Base-by-base conservation (phyloP, 2,113 vertebrate species). In the Lasiurus cinereus region DNA sequence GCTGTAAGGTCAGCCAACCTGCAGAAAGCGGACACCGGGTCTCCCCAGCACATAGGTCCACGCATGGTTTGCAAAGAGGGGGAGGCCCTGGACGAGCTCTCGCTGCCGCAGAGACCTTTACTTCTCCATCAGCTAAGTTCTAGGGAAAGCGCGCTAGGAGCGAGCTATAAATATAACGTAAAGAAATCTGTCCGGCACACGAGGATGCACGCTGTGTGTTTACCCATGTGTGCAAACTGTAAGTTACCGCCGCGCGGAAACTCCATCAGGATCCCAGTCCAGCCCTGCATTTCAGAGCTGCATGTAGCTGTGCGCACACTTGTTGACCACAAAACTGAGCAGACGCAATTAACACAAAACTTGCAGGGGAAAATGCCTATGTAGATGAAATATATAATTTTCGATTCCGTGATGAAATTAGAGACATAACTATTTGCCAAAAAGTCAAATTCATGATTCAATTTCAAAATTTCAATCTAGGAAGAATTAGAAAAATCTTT, bases 1-100 rank as follows among this genome's bases (percentile, higher is more conserved):
- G 96, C 82, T 96, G 16, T 54, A 5, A 96, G 95, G 95, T 33
- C 91, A 96, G 92, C 18, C 94, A 96, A 73, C 52, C 96, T 94
- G 84, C 96, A 94, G 88, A 97, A 89, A 39, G 39, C 46, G 46
- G 46, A 39, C 46, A 69, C 14, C 56, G 56, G 0, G 22, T 76
- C 22, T 1, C 59, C 54, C 22, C 6, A 91, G 92, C 93, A 79
- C 9, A 46, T 21, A 96, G n/a, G 43, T 88, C 92, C 83, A 89
- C 91, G 76, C 22, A 15, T 52, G 0, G 1, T n/a, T 27, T 91
- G 78, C 56, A 77, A 12, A 78, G 74, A 21, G 73, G 24, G 14
- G 14, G 92, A 6, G 43, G 64, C 59, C 66, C 21, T 9, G 73
- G 86, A 82, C 76, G 48, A 90, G 39, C 15, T 78, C 62, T 96